Conservation (phyloP, 64 coral and sea anemone genomes). For the Stichodactyla helianthus region DNA sequence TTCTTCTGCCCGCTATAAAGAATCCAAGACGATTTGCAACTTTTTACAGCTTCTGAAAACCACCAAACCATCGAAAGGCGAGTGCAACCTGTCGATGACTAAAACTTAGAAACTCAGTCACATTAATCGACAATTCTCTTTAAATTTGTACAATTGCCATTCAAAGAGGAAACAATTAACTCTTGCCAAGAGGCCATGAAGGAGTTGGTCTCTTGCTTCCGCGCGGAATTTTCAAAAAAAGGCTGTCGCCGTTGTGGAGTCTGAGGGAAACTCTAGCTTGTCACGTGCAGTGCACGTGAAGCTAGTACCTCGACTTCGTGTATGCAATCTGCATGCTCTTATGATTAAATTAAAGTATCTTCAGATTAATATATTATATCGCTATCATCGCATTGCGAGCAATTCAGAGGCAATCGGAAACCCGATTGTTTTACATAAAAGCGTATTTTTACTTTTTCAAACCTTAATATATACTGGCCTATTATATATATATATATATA, state of each 20-base stretch:
- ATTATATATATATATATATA: constrained; percentile 9
- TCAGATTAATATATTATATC: constrained; percentile 14
- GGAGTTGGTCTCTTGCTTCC: no score
- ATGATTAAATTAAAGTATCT: not conserved
- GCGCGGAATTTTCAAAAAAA: constrained; percentile 19
- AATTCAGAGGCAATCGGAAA: not conserved
- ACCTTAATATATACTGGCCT: not conserved
- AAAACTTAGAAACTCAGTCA: not conserved
- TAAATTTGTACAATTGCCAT: constrained; percentile 2
- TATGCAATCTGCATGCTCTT: constrained; percentile 25
- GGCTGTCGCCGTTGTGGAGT: not conserved
- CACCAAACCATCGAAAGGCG: not conserved
- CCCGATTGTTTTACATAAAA: constrained; percentile 5
- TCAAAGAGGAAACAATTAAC: not conserved
- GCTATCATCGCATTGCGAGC: not conserved
- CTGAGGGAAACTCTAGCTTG: not conserved
- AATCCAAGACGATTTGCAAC: not conserved
- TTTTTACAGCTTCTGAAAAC: not conserved
- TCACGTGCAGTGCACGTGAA: constrained; percentile 26
- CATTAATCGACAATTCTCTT: not conserved
- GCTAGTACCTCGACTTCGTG: constrained; percentile 14
- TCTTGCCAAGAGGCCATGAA: no score
- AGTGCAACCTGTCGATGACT: not conserved
- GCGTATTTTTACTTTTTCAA: constrained; percentile 29
- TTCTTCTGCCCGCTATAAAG: not conserved